Evolutionary conservation across 2,113 vertebrate species (phyloP).

Genomic region (Sula dactylatra): DNA sequence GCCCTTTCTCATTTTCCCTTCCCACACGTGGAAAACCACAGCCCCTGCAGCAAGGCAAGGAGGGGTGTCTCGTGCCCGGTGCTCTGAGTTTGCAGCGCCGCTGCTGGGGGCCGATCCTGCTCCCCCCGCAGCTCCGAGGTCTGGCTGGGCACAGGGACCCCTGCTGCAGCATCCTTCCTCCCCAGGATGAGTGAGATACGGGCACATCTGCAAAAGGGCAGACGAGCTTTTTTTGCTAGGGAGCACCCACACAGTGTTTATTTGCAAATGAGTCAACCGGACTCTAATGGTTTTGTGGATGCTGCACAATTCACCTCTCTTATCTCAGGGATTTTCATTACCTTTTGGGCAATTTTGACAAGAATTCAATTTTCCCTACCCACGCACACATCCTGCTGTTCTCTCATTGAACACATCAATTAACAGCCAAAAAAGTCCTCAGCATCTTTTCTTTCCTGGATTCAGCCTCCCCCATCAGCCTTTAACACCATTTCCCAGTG

Average conservation of each 20-base stretch:
- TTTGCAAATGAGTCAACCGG: conserved; percentile 1
- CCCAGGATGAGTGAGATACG: neutral
- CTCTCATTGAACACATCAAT: conserved; percentile 3
- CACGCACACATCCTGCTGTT: neutral
- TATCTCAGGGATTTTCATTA: conserved; percentile 17
- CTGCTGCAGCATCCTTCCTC: neutral
- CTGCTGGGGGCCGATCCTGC: neutral
- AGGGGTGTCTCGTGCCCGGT: neutral
- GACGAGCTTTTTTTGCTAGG: neutral
- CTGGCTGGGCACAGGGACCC: neutral
- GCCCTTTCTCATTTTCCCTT: neutral
- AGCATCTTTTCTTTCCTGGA: neutral
- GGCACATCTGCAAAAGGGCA: neutral
- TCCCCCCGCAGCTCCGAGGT: fast-evolving
- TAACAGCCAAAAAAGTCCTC: neutral
- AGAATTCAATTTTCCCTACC: conserved; percentile 14
- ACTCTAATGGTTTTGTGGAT: neutral
- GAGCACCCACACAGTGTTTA: neutral
- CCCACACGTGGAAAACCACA: neutral
- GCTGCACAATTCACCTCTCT: neutral
- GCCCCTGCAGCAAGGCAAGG: neutral
- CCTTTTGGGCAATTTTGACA: conserved; percentile 45
- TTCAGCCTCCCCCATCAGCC: neutral
- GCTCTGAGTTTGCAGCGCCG: neutral
- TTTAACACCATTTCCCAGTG: neutral